Conservation (phyloP, 1,140 invertebrate species). For the Drosophila orosa region DNA sequence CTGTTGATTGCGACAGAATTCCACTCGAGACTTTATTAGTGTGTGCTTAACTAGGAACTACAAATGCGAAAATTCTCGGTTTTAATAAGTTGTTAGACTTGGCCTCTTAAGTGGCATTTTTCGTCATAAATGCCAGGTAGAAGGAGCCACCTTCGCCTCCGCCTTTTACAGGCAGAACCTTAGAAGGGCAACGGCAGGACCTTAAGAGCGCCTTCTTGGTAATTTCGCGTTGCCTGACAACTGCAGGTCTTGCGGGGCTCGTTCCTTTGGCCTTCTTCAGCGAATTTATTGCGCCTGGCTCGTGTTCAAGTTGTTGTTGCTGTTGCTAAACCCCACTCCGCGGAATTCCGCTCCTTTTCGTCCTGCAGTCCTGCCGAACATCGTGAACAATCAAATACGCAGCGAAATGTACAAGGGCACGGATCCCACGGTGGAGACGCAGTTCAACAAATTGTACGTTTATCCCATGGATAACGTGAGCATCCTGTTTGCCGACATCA, state of each 20-base stretch:
- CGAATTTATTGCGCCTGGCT: slow-evolving; percentile 36
- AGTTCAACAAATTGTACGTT: slow-evolving; percentile 99
- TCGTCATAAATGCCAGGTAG: slow-evolving; percentile 18
- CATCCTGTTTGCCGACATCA: slow-evolving; percentile 99
- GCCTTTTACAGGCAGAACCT: slow-evolving; percentile 11
- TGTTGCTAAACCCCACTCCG: slow-evolving; percentile 19
- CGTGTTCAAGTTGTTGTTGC: slow-evolving; percentile 17
- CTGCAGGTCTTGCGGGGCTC: slow-evolving; percentile 28
- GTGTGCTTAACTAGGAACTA: slow-evolving; percentile 12
- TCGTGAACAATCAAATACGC: slow-evolving; percentile 87
- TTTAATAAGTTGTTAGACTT: slow-evolving; percentile 20
- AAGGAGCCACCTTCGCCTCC: slow-evolving; percentile 8
- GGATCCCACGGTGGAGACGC: slow-evolving; percentile 85
- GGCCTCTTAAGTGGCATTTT: slow-evolving; percentile 19
- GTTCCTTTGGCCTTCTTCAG: slow-evolving; percentile 14
- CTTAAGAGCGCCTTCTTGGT: slow-evolving; percentile 26
- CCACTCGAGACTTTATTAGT: slow-evolving; percentile 4
- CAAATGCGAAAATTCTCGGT: slow-evolving; percentile 12
- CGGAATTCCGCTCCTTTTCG: slow-evolving; percentile 17
- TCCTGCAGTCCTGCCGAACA: slow-evolving; percentile 94
- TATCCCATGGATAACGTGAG: slow-evolving; percentile 98
- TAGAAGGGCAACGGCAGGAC: not conserved
- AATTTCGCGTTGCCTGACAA: slow-evolving; percentile 59
- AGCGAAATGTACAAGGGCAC: slow-evolving; percentile 84
- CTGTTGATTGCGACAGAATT: not conserved